phyloP scores from a whole-genome alignment of 2,113 vertebrate species.

The Saccopteryx leptura region DNA sequence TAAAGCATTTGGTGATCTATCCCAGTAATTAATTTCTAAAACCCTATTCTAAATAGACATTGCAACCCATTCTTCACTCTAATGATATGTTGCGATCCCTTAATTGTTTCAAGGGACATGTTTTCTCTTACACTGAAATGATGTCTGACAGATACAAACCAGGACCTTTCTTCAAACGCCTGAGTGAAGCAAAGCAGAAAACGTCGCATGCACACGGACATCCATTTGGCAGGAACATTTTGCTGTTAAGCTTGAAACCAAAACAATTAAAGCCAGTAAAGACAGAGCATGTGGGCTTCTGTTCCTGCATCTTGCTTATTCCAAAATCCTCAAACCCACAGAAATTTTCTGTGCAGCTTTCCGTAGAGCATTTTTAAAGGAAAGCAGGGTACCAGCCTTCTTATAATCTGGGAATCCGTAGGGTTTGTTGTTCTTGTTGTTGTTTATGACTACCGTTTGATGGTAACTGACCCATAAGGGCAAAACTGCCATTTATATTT shows the following conservation, averaged over 20 bases:
- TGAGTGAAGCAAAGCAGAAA: conserved; percentile 85
- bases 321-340: conserved; percentile 48
- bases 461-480: background rate
- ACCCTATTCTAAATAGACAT: conserved; percentile 79
- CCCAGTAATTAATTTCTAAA: conserved; percentile 82
- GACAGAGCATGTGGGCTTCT: conserved; percentile 29
- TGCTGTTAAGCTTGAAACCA: conserved; percentile 74
- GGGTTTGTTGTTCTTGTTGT: background rate
- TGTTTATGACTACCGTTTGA: background rate
- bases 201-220: conserved; percentile 17
- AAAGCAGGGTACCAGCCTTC: background rate
- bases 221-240: conserved; percentile 72
- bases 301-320: conserved; percentile 70
- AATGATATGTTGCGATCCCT: conserved; percentile 80
- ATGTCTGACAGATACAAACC: conserved; percentile 83
- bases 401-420: background rate
- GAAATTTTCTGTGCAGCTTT: conserved; percentile 51
- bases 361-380: conserved; percentile 71
- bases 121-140: conserved; percentile 80
- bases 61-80: conserved; percentile 79
- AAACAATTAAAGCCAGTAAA: conserved; percentile 77
- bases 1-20: conserved; percentile 78
- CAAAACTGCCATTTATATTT: conserved; percentile 19
- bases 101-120: conserved; percentile 80
- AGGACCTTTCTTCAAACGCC: conserved; percentile 78